phyloP scores from a whole-genome alignment of 2,113 vertebrate species.

The Laticauda laticaudata region DNA sequence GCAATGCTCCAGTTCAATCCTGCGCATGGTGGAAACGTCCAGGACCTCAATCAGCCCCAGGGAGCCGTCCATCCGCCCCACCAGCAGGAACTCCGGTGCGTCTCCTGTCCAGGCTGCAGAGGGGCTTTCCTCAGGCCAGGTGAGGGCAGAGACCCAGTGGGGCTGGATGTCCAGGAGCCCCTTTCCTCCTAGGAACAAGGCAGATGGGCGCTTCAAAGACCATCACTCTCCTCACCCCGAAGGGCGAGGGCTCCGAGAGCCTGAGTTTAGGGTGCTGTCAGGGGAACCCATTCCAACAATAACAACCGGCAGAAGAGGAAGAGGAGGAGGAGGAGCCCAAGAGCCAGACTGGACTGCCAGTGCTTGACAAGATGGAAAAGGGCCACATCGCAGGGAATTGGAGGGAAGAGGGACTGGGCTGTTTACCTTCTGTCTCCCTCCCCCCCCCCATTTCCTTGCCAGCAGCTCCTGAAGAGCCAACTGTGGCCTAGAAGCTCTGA shows the following conservation, averaged over 20 bases:
- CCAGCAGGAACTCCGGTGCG: conserved; percentile 84
- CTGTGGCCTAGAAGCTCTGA: background rate
- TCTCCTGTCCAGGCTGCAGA: conserved; percentile 82
- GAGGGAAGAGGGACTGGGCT: background rate
- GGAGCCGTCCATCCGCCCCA: conserved; percentile 94
- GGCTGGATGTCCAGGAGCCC: conserved; percentile 89
- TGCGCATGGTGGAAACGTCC: conserved; percentile 83
- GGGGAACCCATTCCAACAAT: background rate
- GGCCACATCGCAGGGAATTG: background rate
- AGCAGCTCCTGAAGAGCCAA: background rate
- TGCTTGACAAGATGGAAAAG: background rate
- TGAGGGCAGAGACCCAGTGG: conserved; percentile 92
- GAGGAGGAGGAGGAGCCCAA: background rate
- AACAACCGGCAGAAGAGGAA: background rate
- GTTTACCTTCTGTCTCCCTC: background rate
- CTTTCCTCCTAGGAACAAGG: conserved; percentile 79
- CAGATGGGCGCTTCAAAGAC: background rate
- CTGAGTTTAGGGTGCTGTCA: background rate
- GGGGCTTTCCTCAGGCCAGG: conserved; percentile 87
- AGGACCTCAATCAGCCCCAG: conserved; percentile 90
- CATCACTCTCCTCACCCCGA: background rate
- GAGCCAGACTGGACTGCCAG: background rate
- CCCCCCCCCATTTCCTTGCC: background rate
- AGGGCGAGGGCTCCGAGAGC: background rate
- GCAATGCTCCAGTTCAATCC: conserved; percentile 90